Percentiles rank a stretch among this genome's conserved stretches.
phyloP scores from a whole-genome alignment of 2,113 vertebrate species.

The Chascanopsetta lugubris region DNA sequence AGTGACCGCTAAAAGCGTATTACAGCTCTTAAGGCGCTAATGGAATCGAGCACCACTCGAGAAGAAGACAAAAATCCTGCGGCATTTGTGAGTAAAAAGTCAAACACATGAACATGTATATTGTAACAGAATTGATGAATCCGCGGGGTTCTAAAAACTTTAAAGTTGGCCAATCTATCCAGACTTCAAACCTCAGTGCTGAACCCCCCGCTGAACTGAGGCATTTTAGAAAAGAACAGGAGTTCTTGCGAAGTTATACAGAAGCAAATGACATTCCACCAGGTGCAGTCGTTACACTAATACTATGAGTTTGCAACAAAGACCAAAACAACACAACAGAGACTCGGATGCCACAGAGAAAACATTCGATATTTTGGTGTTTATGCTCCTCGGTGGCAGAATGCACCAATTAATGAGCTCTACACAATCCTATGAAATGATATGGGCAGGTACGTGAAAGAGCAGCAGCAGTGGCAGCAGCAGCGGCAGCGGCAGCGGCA shows the following conservation, averaged over 20 bases:
- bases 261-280: neutral
- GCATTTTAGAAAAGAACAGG: neutral
- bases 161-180: conserved; percentile 37
- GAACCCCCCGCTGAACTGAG: conserved; percentile 7
- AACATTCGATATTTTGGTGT: neutral
- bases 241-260: conserved; percentile 5
- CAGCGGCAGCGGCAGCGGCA: neutral
- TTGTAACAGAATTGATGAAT: conserved; percentile 35
- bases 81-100: conserved; percentile 13
- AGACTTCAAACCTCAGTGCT: conserved; percentile 27
- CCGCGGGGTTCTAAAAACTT: conserved; percentile 10
- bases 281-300: neutral
- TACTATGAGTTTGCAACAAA: neutral
- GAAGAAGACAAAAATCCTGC: conserved; percentile 29
- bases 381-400: neutral
- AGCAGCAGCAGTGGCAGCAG: neutral
- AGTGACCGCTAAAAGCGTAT: conserved; percentile 6
- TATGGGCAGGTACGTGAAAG: neutral
- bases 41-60: conserved; percentile 5
- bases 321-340: conserved; percentile 6
- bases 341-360: neutral
- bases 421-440: neutral
- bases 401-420: conserved; percentile 2
- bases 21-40: conserved; percentile 15
- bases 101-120: neutral